Evolutionary conservation across 1,140 invertebrate genomes (phyloP), one percentile per base, ranked within the genome.

Genomic region (Cydia strobilella): DNA sequence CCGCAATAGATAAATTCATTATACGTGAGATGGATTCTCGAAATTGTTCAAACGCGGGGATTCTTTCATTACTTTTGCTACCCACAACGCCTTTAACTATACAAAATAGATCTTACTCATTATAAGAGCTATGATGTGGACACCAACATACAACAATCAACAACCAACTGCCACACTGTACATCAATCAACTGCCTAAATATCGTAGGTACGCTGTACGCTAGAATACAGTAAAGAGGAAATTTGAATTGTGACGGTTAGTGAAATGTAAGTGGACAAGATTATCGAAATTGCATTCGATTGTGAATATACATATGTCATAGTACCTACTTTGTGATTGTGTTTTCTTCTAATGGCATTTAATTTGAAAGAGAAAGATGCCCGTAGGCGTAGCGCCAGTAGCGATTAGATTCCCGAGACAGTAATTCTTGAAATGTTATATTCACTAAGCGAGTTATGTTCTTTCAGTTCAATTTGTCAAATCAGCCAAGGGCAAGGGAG

Each of bases 391-490:
- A 45, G 42, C 42, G 42, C 12, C 13, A 45, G 42, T 45, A 1
- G 42, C 42, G 1, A 51, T 51, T 2, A 5, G 3, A 18, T 18
- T 18, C 13, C 48, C 18, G 12, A 35, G 42, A 15, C 12, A 12
- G 3, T 45, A 45, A 45, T 45, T 45, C 45, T 15, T 48, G 3
- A 15, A 15, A 15, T 4, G 0, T 15, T 1, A 4, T 59, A 23
- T 59, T 23, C 15, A 59, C n/a, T 23, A 23, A 18, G 15, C n/a
- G 15, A 7, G 7, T 10, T 10, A 59, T 59, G 20, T 59, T 59
- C n/a, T 65, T 65, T 65, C 63, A 65, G 63, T 65, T 31, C 63
- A 3, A 6, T 65, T 65, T 65, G 25, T 65, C 25, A 65, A 4
- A 65, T 65, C 63, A 31, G 2, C 63, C 10, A 65, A n/a, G 13